phyloP scores from a whole-genome alignment of 2,797 vertebrate genomes.

The Esox lucius region DNA sequence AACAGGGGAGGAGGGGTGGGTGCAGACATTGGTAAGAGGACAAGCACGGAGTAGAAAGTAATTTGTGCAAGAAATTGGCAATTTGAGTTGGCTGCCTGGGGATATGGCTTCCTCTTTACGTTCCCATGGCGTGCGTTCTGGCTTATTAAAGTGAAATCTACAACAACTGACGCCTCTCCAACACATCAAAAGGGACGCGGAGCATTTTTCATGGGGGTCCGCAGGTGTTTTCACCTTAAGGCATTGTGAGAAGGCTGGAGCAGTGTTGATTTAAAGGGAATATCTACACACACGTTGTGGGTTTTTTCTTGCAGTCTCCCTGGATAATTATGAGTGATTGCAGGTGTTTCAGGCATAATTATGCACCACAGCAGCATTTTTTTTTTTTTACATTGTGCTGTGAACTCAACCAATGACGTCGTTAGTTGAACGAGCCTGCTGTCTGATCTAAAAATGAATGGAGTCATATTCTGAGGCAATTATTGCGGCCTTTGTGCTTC shows the following conservation, averaged over 20 bases:
- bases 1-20: conserved; percentile 18
- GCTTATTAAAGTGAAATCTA: conserved; percentile 36
- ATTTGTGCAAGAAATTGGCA: conserved; percentile 67
- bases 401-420: too few species aligned
- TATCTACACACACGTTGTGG: not conserved
- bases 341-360: too few species aligned
- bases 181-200: conserved; percentile 28
- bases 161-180: not conserved
- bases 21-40: conserved; percentile 29
- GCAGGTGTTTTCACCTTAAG: conserved; percentile 6
- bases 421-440: too few species aligned
- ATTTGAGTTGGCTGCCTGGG: conserved; percentile 58
- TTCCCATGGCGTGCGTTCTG: conserved; percentile 20
- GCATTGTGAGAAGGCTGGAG: conserved; percentile 1
- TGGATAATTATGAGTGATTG: too few species aligned
- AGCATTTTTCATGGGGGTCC: not conserved
- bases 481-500: too few species aligned
- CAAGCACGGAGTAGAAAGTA: conserved; percentile 29
- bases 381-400: too few species aligned
- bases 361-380: too few species aligned
- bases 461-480: too few species aligned
- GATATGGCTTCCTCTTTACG: conserved; percentile 39
- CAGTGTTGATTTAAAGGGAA: conserved; percentile 25
- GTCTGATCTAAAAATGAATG: too few species aligned
- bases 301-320: too few species aligned